Conservation (phyloP, 2,797 vertebrate species). For the Chrosomus eos region DNA sequence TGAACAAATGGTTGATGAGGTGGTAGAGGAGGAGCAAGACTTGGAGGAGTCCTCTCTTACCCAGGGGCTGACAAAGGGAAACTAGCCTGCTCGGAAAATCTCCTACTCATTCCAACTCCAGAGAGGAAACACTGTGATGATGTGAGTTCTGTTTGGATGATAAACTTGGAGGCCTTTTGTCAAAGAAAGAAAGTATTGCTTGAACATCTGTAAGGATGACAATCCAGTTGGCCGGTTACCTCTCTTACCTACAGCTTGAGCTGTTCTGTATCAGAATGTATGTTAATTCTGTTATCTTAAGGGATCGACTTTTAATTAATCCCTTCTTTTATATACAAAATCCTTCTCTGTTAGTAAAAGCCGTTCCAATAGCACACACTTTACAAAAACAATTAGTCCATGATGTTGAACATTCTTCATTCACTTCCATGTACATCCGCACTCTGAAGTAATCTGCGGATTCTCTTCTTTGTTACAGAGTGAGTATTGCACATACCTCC, state of each 20-base stretch:
- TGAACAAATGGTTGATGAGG: constrained; percentile 78
- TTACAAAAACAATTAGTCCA: constrained; percentile 4
- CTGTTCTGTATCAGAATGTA: constrained; percentile 19
- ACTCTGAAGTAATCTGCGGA: constrained; percentile 23
- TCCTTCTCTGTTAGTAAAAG: neutral
- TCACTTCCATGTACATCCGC: constrained; percentile 10
- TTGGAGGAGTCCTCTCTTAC: constrained; percentile 68
- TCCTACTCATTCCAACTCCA: neutral
- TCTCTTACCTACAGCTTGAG: constrained; percentile 47
- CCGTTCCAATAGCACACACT: neutral
- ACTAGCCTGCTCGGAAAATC: neutral
- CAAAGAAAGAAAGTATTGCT: neutral
- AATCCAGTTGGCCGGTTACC: neutral
- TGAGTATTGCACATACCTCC: constrained; percentile 37
- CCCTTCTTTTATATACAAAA: constrained; percentile 6
- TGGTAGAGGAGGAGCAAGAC: constrained; percentile 73
- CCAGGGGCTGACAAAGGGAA: constrained; percentile 52
- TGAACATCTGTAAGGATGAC: neutral
- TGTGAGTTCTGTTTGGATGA: neutral
- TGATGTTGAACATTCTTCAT: constrained; percentile 13
- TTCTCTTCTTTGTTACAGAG: constrained; percentile 21
- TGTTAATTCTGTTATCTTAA: constrained; percentile 30
- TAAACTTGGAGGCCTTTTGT: neutral
- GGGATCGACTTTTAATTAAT: neutral
- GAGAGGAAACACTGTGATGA: neutral